Percentiles rank a stretch among this genome's conserved stretches.
These are phyloP conservation scores for Eupithecia pulchellata DNA, from an alignment of 2,888 invertebrate species.

Conservation along the genomic window DNA sequence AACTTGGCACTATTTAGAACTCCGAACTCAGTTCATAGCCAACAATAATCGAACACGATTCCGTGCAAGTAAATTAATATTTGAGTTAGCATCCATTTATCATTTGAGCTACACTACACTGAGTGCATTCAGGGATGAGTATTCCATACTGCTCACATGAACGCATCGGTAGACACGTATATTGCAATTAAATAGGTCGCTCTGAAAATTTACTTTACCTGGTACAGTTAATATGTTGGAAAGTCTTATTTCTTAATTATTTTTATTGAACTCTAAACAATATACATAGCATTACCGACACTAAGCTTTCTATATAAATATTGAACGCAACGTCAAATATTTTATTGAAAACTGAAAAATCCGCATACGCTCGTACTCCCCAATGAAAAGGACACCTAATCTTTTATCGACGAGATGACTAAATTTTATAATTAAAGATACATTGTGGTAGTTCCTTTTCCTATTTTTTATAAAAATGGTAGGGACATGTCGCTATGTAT, in stretches of 20 bases:
- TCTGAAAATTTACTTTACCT: background rate
- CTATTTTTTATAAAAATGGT: too few relatives aligned
- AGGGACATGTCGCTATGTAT: too few relatives aligned
- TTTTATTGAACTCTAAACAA: background rate
- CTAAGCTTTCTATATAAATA: background rate
- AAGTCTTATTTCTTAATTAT: background rate
- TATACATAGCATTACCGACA: background rate
- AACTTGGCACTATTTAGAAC: background rate
- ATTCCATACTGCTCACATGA: slow-evolving; percentile 45
- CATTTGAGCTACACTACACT: slow-evolving; percentile 24
- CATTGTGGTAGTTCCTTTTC: too few relatives aligned
- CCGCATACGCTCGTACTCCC: too few relatives aligned
- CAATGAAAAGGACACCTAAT: too few relatives aligned
- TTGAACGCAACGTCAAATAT: background rate
- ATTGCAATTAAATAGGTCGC: slow-evolving; percentile 41
- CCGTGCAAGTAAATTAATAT: slow-evolving; percentile 35
- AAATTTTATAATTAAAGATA: too few relatives aligned
- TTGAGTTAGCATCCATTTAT: slow-evolving; percentile 41
- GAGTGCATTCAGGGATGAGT: slow-evolving; percentile 34
- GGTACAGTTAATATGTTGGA: background rate
- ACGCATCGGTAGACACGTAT: slow-evolving; percentile 43
- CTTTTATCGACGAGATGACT: too few relatives aligned
- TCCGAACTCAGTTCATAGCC: slow-evolving; percentile 15
- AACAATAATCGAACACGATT: slow-evolving; percentile 18
- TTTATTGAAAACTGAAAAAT: background rate